A percentile compares a stretch with the other conserved stretches of the same genome.
Evolutionary conservation across 2,113 vertebrate species (phyloP).

Genomic region (Antigone vipio): DNA sequence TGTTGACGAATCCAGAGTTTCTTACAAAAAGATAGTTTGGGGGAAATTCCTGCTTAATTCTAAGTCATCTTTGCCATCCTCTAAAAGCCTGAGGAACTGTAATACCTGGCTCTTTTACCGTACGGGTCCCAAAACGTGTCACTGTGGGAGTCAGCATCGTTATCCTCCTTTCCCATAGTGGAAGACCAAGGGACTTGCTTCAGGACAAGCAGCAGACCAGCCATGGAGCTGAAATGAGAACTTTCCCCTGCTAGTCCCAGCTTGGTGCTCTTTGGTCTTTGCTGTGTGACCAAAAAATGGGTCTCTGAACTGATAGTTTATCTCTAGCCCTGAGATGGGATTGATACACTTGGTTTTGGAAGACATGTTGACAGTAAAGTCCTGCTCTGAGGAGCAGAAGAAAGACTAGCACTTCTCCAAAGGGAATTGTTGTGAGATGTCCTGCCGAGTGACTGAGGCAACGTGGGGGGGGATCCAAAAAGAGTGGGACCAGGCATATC

Average conservation of each 20-base stretch:
- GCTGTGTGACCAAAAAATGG: background rate
- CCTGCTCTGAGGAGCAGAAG: background rate
- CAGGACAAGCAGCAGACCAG: background rate
- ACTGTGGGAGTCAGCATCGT: background rate
- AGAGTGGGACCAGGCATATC: fast-evolving
- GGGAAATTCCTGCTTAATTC: background rate
- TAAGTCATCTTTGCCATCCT: background rate
- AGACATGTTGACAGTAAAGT: background rate
- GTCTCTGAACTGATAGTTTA: background rate
- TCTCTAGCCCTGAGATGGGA: background rate
- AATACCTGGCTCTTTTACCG: background rate
- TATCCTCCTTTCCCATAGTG: background rate
- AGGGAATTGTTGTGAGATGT: background rate
- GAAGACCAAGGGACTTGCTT: background rate
- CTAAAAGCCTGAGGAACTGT: background rate
- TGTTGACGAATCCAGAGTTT: background rate
- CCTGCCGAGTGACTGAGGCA: background rate
- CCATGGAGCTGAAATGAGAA: background rate
- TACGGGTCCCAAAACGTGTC: background rate
- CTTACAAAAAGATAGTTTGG: background rate
- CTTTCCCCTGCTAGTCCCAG: background rate
- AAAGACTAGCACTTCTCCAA: background rate
- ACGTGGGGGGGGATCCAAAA: background rate
- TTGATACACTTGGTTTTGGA: background rate
- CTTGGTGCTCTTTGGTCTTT: background rate